A percentile compares a stretch with the other conserved stretches of the same genome.
Evolutionary conservation across 1,140 invertebrate genomes (phyloP).

Genomic region (Cataglyphis hispanica): DNA sequence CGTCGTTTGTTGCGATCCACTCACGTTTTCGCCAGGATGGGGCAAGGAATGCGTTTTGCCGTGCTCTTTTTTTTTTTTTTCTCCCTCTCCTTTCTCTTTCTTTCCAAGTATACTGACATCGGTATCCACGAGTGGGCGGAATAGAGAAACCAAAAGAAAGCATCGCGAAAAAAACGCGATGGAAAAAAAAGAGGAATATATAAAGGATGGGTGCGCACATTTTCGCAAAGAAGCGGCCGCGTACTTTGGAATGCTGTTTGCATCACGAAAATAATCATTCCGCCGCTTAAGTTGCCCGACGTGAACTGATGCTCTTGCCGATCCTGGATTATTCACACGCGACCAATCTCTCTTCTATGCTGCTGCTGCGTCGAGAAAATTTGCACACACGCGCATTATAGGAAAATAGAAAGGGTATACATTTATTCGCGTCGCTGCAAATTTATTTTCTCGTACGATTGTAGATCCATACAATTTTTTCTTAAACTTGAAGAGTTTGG

Average conservation of each 20-base stretch:
- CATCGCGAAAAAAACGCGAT: slow-evolving; percentile 44
- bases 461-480: background rate
- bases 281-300: slow-evolving; percentile 18
- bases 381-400: background rate
- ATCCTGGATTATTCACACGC: slow-evolving; percentile 23
- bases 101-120: slow-evolving; percentile 43
- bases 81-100: background rate
- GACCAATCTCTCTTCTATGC: background rate
- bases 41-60: slow-evolving; percentile 68
- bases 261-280: slow-evolving; percentile 76
- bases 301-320: slow-evolving; percentile 12
- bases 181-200: slow-evolving; percentile 66
- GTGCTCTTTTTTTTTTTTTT: slow-evolving; percentile 55
- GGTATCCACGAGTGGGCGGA: slow-evolving; percentile 37
- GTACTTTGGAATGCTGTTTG: slow-evolving; percentile 68
- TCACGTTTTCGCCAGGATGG: slow-evolving; percentile 47
- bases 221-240: slow-evolving; percentile 70
- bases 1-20: slow-evolving; percentile 53
- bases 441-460: background rate
- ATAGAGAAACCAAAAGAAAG: slow-evolving; percentile 32
- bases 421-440: background rate
- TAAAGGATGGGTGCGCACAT: slow-evolving; percentile 73
- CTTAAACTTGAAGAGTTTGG: background rate
- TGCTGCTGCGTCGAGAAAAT: background rate
- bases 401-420: background rate